Conservation (phyloP, 2,113 vertebrate species). For the Anser cygnoides region DNA sequence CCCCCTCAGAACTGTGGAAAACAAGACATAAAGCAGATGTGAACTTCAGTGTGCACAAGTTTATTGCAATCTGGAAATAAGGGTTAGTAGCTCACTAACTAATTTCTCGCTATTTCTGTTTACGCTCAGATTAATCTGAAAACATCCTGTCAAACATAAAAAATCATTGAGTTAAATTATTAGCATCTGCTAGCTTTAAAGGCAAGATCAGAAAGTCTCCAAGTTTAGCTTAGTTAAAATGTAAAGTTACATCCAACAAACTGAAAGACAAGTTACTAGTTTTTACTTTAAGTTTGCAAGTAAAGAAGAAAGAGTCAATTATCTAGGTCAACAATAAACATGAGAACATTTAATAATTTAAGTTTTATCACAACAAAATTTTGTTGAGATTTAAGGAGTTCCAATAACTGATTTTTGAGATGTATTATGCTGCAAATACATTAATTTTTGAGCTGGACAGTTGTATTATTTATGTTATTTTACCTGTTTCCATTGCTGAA, state of each 20-base stretch:
- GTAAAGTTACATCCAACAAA: not conserved
- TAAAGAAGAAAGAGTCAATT: not conserved
- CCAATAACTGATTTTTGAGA: not conserved
- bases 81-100: not conserved
- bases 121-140: not conserved
- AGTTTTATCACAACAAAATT: not conserved
- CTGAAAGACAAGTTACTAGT: not conserved
- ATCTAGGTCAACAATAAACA: not conserved
- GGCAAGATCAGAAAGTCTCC: slow-evolving; percentile 20
- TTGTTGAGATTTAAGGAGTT: not conserved
- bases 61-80: not conserved
- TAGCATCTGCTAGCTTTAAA: slow-evolving; percentile 45
- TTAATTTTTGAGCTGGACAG: no score
- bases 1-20: not conserved
- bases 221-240: slow-evolving; percentile 47
- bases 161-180: slow-evolving; percentile 56
- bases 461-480: no score
- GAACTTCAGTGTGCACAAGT: not conserved
- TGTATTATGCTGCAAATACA: not conserved
- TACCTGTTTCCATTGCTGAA: not conserved
- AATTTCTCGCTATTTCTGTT: not conserved
- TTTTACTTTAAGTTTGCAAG: not conserved
- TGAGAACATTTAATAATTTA: not conserved
- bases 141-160: slow-evolving; percentile 17
- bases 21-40: not conserved